These are phyloP conservation scores for Recurvirostra avosetta DNA, from an alignment of 2,113 vertebrate species.

Conservation along the genomic window DNA sequence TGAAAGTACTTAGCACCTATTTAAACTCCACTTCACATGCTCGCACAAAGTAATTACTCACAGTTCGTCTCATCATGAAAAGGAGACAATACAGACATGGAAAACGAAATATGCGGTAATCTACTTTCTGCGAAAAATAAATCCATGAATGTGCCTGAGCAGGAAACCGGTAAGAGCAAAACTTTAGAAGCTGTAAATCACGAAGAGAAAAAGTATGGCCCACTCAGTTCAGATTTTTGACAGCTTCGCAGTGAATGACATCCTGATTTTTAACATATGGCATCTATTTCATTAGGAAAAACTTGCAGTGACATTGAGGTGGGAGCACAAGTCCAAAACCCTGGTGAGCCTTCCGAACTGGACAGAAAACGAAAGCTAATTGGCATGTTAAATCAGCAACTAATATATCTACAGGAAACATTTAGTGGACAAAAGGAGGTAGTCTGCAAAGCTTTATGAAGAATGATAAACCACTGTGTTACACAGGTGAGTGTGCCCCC, in stretches of 20 bases:
- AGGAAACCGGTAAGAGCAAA: neutral
- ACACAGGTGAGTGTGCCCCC: no score
- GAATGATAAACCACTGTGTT: neutral
- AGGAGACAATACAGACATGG: neutral
- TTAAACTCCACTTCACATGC: neutral
- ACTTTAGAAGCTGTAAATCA: neutral
- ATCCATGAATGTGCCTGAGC: neutral
- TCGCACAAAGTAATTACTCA: neutral
- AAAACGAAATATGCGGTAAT: neutral
- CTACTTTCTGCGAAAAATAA: neutral
- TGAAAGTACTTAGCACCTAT: neutral
- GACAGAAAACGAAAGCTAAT: neutral
- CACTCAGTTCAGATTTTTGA: neutral
- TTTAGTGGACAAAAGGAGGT: neutral
- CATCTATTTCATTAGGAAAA: neutral
- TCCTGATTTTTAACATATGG: neutral
- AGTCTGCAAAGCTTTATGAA: neutral
- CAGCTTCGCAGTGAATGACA: neutral
- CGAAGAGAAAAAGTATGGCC: neutral
- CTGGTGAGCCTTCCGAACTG: neutral
- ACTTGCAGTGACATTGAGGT: neutral
- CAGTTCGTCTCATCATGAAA: neutral
- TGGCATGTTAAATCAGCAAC: neutral
- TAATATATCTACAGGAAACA: neutral
- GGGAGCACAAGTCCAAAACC: neutral